phyloP scores from a whole-genome alignment of 2,113 vertebrate genomes.

The Grammomys surdaster region DNA sequence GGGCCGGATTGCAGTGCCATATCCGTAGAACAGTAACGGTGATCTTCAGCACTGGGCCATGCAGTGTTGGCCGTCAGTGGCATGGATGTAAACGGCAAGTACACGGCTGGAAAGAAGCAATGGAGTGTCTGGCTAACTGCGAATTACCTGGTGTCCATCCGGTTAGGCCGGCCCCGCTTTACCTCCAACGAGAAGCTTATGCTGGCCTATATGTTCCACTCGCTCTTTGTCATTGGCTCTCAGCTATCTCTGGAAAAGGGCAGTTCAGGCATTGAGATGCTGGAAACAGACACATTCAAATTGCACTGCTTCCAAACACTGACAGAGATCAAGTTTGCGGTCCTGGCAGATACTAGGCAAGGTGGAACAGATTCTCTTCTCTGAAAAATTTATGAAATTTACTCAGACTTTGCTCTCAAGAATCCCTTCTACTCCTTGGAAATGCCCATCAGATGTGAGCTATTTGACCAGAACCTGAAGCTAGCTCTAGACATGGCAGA shows the following conservation, averaged over 20 bases:
- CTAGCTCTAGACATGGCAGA: slow-evolving; percentile 95
- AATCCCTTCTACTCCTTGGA: slow-evolving; percentile 99
- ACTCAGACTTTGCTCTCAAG: slow-evolving; percentile 98
- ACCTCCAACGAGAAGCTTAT: slow-evolving; percentile 98
- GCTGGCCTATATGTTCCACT: slow-evolving; percentile 99
- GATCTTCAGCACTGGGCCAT: slow-evolving; percentile 88
- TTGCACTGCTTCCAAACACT: slow-evolving; percentile 98
- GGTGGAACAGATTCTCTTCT: slow-evolving; percentile 95
- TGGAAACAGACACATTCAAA: slow-evolving; percentile 98
- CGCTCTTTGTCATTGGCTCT: slow-evolving; percentile 97
- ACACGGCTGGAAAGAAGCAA: slow-evolving; percentile 93
- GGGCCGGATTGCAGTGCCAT: too few relatives aligned
- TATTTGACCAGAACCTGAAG: slow-evolving; percentile 99
- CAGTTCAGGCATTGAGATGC: slow-evolving; percentile 98
- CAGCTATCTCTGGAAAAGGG: slow-evolving; percentile 97
- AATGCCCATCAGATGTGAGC: slow-evolving; percentile 99
- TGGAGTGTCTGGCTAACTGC: slow-evolving; percentile 93
- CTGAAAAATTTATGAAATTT: slow-evolving; percentile 98
- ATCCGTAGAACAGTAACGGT: too few relatives aligned
- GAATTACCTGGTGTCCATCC: slow-evolving; percentile 95
- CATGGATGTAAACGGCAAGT: slow-evolving; percentile 92
- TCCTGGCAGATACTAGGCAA: slow-evolving; percentile 96
- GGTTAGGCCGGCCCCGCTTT: slow-evolving; percentile 96
- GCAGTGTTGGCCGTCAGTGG: slow-evolving; percentile 96
- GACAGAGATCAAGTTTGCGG: slow-evolving; percentile 98